Conservation (phyloP, 2,888 invertebrate species). For the Pseudococcus longispinus region DNA sequence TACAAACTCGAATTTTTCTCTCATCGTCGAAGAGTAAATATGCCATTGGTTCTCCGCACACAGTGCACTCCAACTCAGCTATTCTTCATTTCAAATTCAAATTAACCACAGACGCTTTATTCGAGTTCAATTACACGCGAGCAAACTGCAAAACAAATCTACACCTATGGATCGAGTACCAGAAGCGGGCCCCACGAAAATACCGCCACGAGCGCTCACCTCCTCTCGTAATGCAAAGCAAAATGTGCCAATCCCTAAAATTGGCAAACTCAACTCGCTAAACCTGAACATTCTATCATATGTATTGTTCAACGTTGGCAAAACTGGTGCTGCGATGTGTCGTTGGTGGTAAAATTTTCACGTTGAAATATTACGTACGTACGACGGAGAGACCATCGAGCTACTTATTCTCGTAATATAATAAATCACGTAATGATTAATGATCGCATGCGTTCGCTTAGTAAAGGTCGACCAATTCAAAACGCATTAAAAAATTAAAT, state of each 20-base stretch:
- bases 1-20: neutral
- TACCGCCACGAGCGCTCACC: slow-evolving; percentile 33
- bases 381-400: neutral
- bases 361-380: neutral
- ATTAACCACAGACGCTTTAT: neutral
- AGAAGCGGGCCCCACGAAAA: slow-evolving; percentile 19
- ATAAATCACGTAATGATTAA: slow-evolving; percentile 1
- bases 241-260: slow-evolving; percentile 34
- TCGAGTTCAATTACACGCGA: neutral
- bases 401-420: neutral
- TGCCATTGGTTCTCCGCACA: neutral
- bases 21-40: neutral
- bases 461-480: neutral
- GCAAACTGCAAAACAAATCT: neutral
- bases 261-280: neutral
- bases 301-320: neutral
- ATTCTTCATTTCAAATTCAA: neutral
- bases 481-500: slow-evolving; percentile 11
- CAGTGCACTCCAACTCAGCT: neutral
- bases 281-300: neutral
- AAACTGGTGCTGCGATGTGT: neutral
- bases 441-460: neutral
- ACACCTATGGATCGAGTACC: neutral
- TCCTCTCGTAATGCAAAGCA: neutral
- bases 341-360: neutral